Percentiles rank a stretch among this genome's conserved stretches.
These are phyloP conservation scores for Tetramorium bicarinatum DNA, from an alignment of 2,888 invertebrate genomes.

Conservation along the genomic window DNA sequence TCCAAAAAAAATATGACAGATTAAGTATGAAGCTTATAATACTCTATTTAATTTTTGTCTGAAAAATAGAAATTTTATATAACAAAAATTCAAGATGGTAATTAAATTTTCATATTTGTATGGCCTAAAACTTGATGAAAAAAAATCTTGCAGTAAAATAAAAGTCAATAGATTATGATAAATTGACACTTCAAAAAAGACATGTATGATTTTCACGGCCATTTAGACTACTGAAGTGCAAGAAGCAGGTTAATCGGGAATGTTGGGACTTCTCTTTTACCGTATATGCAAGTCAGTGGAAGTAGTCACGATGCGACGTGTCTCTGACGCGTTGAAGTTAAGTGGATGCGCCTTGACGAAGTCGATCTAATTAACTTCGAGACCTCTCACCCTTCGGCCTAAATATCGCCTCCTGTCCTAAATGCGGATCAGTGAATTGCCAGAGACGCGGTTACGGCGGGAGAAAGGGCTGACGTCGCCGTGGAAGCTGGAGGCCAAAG, in stretches of 20 bases:
- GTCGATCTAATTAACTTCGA: constrained; percentile 79
- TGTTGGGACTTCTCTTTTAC: constrained; percentile 7
- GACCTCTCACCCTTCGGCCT: constrained; percentile 68
- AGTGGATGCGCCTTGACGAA: constrained; percentile 74
- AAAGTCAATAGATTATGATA: not conserved
- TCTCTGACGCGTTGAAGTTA: constrained; percentile 63
- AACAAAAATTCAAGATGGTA: not conserved
- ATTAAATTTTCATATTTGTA: not conserved
- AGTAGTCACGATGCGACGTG: constrained; percentile 48
- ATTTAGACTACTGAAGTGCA: not conserved
- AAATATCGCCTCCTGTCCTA: constrained; percentile 71
- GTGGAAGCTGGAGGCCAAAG: constrained; percentile 39
- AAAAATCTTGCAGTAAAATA: not conserved
- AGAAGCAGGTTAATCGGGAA: not conserved
- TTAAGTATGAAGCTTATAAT: not conserved
- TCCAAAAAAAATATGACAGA: not conserved
- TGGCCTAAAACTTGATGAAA: not conserved
- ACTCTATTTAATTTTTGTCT: not conserved
- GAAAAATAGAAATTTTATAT: constrained; percentile 2
- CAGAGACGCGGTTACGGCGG: constrained; percentile 58
- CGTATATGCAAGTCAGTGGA: constrained; percentile 30
- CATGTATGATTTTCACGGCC: not conserved
- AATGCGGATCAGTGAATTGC: constrained; percentile 72
- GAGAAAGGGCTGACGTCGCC: constrained; percentile 63
- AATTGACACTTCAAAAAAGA: not conserved